Base-by-base conservation (phyloP, 1,140 invertebrate genomes). In the Trissolcus basalis region DNA sequence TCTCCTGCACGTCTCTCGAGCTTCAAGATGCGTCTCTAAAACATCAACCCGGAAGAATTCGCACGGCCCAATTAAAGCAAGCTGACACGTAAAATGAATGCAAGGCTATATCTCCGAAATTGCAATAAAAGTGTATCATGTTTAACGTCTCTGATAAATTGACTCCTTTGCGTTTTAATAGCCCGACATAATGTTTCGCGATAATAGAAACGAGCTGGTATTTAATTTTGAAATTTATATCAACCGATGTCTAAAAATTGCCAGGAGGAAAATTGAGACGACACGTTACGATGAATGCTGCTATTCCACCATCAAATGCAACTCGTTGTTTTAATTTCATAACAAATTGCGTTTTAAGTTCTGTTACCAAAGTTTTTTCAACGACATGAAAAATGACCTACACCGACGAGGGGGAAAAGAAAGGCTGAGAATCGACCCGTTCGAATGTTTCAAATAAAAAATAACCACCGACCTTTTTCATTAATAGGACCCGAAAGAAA, bases 1-100 rank as follows among this genome's bases (percentile, higher is more conserved):
- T 27, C 19, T 49, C 35, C 61, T n/a, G n/a, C n/a, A 60, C 67
- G 55, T 55, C 55, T 60, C 53, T 12, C 49, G 2, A 27, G 19
- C 19, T 3, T 1, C 19, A 27, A 27, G 19, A 27, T 27, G 19
- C 19, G 19, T 27, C 19, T 27, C 2, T 27, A 6, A 27, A 27
- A 27, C 19, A 27, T n/a, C n/a, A 27, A 27, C 19, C 19, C n/a
- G 2, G n/a, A 39, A n/a, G 36, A 39, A 39, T 39, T 39, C 9
- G 36, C 36, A 39, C n/a, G 36, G 12, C 9, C 13, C n/a, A 49
- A 32, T 27, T 56, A 36, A 55, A 39, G 35, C n/a, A 51, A 36
- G 13, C 32, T 7, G 15, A 47, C 1, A 11, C 19, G 2, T 49
- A 8, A n/a, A 44, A 44, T 44, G 10, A 44, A 55, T 39, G 3